Percentiles rank a stretch among this genome's conserved stretches.
These are phyloP conservation scores for Acanthoscelides obtectus DNA, from an alignment of 2,888 invertebrate species.

Conservation along the genomic window DNA sequence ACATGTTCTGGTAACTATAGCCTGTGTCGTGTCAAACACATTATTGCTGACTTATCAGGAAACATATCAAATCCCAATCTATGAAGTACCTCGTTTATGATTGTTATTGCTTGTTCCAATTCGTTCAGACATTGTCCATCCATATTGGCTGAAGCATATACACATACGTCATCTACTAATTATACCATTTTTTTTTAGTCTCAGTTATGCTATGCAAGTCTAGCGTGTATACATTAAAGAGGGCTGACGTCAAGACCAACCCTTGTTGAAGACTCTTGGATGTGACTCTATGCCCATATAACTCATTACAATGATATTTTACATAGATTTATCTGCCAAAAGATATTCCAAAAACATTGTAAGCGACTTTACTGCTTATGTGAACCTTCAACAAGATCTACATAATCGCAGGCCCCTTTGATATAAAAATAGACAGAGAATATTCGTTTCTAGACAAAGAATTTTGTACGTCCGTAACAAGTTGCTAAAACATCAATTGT, in stretches of 20 bases:
- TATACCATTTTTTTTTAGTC: neutral
- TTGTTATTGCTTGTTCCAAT: neutral
- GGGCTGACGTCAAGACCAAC: neutral
- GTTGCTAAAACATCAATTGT: conserved; percentile 4
- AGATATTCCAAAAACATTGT: conserved; percentile 2
- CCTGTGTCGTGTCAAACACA: conserved; percentile 1
- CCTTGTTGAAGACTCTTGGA: conserved; percentile 17
- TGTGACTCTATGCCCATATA: conserved; percentile 15
- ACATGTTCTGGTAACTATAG: neutral
- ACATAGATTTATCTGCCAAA: conserved; percentile 5
- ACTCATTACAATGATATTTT: conserved; percentile 11
- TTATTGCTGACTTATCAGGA: conserved; percentile 2
- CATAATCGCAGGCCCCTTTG: conserved; percentile 3
- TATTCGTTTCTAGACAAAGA: conserved; percentile 4
- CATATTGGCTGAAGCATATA: neutral
- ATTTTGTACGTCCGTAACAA: conserved; percentile 5
- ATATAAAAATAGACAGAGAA: conserved; percentile 5
- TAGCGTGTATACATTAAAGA: conserved; percentile 2
- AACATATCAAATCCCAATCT: conserved; percentile 1
- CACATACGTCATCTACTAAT: neutral
- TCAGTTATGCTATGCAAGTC: conserved; percentile 1
- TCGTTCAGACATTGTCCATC: neutral
- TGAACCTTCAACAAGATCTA: conserved; percentile 1
- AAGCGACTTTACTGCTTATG: neutral
- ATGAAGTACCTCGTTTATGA: neutral